Conservation (phyloP, 1,140 invertebrate species). For the Drosophila tropicalis region DNA sequence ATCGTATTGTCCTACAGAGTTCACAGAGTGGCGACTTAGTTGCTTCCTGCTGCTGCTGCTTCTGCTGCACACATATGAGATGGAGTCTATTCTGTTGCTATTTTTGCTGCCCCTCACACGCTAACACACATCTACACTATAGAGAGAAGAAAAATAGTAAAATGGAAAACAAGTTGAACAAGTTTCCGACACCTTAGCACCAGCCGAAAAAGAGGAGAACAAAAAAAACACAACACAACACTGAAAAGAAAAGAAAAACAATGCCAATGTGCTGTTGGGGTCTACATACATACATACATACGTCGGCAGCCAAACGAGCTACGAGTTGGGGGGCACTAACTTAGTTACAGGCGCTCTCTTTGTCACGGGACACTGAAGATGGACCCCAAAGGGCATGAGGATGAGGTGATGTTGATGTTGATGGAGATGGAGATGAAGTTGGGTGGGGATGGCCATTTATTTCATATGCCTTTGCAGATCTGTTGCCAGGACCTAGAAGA, state of each 20-base stretch:
- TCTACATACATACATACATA: conserved; percentile 10
- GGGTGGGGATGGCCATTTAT: conserved; percentile 35
- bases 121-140: conserved; percentile 28
- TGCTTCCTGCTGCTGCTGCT: conserved; percentile 8
- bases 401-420: not conserved
- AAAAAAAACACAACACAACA: not conserved
- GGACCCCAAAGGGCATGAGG: conserved; percentile 12
- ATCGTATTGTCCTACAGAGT: conserved; percentile 7
- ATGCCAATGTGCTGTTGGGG: conserved; percentile 55
- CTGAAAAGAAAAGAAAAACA: conserved; percentile 39
- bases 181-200: conserved; percentile 76
- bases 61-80: conserved; percentile 35
- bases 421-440: not conserved
- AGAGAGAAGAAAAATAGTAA: conserved; percentile 56
- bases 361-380: conserved; percentile 12
- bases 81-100: conserved; percentile 50
- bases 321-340: conserved; percentile 47
- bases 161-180: conserved; percentile 80
- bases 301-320: conserved; percentile 28
- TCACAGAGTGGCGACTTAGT: conserved; percentile 8
- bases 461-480: conserved; percentile 50
- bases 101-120: conserved; percentile 47
- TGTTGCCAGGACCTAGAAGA: conserved; percentile 52
- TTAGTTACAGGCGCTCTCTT: conserved; percentile 53
- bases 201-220: conserved; percentile 41